Percentiles rank a stretch among this genome's conserved stretches.
Conservation (phyloP, 2,888 invertebrate genomes). For the Catocala fraxini region DNA sequence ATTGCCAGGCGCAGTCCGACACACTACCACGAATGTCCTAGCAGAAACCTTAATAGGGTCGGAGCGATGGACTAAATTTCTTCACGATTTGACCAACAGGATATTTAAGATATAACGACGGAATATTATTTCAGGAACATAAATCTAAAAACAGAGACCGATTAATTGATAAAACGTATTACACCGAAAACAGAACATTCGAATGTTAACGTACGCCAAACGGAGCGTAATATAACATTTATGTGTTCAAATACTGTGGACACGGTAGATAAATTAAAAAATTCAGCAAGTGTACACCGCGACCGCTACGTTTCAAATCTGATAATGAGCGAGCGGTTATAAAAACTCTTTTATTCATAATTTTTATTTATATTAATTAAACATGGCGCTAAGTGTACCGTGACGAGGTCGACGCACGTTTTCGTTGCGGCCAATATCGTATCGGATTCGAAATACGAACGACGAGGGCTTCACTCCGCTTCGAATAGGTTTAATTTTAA, state of each 20-base stretch:
- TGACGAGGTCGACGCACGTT: constrained; percentile 76
- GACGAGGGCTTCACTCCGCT: constrained; percentile 12
- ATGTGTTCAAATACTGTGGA: constrained; percentile 66
- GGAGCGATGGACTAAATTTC: too few relatives aligned
- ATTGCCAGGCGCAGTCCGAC: too few relatives aligned
- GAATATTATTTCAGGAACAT: neutral
- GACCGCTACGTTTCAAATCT: constrained; percentile 66
- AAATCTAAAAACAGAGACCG: constrained; percentile 22
- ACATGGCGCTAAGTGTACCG: constrained; percentile 77
- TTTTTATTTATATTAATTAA: constrained; percentile 82
- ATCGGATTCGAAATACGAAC: constrained; percentile 31
- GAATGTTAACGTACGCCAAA: constrained; percentile 60
- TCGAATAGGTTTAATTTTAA: constrained; percentile 20
- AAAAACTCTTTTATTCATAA: constrained; percentile 73
- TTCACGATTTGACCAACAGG: too few relatives aligned
- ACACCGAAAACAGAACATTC: constrained; percentile 38
- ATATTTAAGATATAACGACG: too few relatives aligned
- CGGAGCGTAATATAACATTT: constrained; percentile 65
- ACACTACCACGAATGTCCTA: too few relatives aligned
- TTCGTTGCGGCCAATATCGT: constrained; percentile 54
- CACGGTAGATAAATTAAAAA: constrained; percentile 78
- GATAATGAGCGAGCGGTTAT: constrained; percentile 69
- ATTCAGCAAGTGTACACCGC: constrained; percentile 58
- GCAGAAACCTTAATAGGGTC: too few relatives aligned
- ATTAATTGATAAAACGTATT: constrained; percentile 49